Evolutionary conservation across 2,113 vertebrate species (phyloP).

Genomic region (Myotis yumanensis): DNA sequence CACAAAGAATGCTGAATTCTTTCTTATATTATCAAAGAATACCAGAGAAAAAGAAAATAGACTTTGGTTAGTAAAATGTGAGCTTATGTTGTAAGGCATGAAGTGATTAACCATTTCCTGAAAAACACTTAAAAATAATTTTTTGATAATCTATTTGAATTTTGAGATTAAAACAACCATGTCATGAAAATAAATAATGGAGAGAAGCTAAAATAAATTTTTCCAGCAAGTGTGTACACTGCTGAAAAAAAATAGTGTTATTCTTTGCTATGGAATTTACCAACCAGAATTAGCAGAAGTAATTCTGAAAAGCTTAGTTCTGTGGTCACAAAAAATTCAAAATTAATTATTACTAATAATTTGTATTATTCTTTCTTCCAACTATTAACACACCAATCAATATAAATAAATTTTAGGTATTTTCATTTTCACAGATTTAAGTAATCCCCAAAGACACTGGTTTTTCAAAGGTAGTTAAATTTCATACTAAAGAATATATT

Average conservation of each 20-base stretch:
- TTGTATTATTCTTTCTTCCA: background rate
- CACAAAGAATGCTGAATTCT: background rate
- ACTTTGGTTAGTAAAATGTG: background rate
- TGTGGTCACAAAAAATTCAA: background rate
- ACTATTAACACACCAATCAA: background rate
- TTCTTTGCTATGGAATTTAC: background rate
- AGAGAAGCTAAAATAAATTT: background rate
- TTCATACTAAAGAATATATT: background rate
- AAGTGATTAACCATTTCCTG: background rate
- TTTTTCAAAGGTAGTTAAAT: background rate
- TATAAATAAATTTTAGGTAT: background rate
- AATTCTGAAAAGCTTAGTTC: constrained; percentile 13
- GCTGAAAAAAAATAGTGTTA: background rate
- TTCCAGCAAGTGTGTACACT: background rate
- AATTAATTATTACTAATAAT: background rate
- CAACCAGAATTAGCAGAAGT: background rate
- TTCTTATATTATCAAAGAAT: background rate
- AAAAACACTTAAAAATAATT: background rate
- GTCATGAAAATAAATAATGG: background rate
- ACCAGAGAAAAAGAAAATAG: background rate
- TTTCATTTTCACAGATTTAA: constrained; percentile 13
- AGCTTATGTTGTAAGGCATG: background rate
- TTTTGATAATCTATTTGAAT: background rate
- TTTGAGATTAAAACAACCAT: background rate
- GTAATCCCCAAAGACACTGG: background rate